These are phyloP conservation scores for Lepilemur ruficaudatus DNA, from an alignment of 2,797 vertebrate genomes.

Conservation along the genomic window DNA sequence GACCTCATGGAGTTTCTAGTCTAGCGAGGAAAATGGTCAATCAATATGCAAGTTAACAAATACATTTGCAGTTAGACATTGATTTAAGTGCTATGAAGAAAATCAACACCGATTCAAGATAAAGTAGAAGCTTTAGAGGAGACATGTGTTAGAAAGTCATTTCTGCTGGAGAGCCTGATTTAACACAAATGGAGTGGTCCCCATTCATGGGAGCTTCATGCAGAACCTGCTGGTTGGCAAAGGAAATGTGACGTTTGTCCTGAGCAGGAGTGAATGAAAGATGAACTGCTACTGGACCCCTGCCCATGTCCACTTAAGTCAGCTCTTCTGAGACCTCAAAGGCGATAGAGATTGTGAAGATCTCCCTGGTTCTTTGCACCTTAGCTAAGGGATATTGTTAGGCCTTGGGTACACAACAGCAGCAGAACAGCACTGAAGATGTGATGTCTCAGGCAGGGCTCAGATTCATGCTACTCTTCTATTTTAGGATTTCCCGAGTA, in stretches of 20 bases:
- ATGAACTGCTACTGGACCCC: neutral
- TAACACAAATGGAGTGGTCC: neutral
- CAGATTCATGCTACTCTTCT: neutral
- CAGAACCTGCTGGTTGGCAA: neutral
- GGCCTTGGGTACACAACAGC: neutral
- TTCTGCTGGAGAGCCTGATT: neutral
- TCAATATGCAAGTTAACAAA: neutral
- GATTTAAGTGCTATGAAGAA: neutral
- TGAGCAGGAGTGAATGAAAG: neutral
- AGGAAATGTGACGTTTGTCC: neutral
- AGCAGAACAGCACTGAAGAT: neutral
- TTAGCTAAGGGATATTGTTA: neutral
- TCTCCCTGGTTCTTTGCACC: neutral
- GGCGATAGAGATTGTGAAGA: neutral
- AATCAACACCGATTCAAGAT: neutral
- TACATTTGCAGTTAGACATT: neutral
- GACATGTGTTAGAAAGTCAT: neutral
- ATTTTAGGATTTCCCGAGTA: neutral
- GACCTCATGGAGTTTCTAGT: neutral
- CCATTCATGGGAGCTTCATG: neutral
- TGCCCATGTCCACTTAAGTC: neutral
- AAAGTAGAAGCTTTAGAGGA: neutral
- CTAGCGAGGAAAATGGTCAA: neutral
- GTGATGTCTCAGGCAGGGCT: neutral
- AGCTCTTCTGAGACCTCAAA: neutral